Conservation (phyloP, 2,113 vertebrate genomes). For the Nothobranchius furzeri region DNA sequence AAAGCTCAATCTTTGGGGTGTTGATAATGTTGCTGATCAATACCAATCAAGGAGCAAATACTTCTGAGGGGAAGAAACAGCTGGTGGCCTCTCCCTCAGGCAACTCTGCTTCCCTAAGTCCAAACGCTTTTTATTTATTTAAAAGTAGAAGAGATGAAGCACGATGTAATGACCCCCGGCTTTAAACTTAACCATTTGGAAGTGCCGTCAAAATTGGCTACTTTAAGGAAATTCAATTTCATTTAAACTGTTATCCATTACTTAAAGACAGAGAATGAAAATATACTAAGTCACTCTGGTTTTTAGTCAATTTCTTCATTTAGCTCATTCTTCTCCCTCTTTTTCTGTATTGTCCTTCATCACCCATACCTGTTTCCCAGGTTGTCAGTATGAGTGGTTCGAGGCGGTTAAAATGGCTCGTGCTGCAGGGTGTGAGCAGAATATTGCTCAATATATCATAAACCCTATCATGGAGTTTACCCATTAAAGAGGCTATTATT, state of each 20-base stretch:
- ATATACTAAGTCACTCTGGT: neutral
- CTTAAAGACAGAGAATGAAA: neutral
- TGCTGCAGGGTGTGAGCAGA: conserved; percentile 48
- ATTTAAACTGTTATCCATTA: neutral
- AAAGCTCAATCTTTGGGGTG: conserved; percentile 7
- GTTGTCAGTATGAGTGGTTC: conserved; percentile 23
- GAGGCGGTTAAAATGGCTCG: conserved; percentile 22
- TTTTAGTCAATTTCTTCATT: neutral
- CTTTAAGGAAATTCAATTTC: conserved; percentile 1
- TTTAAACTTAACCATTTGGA: neutral
- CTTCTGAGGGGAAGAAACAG: conserved; percentile 12
- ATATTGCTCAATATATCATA: conserved; percentile 68
- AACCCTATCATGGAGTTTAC: conserved; percentile 48
- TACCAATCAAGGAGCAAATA: conserved; percentile 38
- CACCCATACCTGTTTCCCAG: neutral
- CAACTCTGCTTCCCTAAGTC: neutral
- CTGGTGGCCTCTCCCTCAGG: conserved; percentile 2
- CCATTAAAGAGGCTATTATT: conserved; percentile 56
- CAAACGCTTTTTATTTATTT: neutral
- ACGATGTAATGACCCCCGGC: neutral
- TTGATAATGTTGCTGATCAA: conserved; percentile 41
- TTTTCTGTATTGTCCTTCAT: neutral
- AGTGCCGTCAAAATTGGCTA: neutral
- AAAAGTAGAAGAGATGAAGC: neutral
- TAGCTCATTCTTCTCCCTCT: neutral